Conservation (phyloP, 2,888 invertebrate species). For the Ceramica pisi region DNA sequence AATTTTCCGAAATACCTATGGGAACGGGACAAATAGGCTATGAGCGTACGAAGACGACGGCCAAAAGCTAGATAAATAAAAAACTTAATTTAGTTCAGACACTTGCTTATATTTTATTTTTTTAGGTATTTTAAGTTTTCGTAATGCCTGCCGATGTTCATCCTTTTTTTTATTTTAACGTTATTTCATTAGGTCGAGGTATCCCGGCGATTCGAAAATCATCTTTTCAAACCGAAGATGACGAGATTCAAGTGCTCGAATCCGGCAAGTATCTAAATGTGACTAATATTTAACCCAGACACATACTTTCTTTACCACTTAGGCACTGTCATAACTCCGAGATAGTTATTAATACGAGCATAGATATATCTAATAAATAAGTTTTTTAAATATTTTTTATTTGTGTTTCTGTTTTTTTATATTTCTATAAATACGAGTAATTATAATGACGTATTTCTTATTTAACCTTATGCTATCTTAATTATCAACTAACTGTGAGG, state of each 20-base stretch:
- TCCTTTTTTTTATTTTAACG: conserved; percentile 6
- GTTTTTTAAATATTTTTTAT: too few species aligned
- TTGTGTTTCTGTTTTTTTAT: too few species aligned
- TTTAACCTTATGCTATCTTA: too few species aligned
- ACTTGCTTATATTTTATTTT: not conserved
- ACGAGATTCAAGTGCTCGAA: not conserved
- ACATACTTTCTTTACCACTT: not conserved
- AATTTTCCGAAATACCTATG: too few species aligned
- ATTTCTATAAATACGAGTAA: too few species aligned
- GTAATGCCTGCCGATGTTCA: not conserved
- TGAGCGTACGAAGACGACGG: too few species aligned
- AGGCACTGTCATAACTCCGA: too few species aligned
- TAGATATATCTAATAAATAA: too few species aligned
- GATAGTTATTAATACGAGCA: too few species aligned
- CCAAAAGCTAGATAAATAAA: not conserved
- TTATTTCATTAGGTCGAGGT: conserved; percentile 21
- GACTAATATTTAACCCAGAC: not conserved
- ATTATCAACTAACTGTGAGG: too few species aligned
- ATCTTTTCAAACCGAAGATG: not conserved
- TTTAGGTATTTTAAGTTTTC: conserved; percentile 5
- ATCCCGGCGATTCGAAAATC: not conserved
- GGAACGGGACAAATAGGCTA: too few species aligned
- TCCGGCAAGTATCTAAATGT: conserved; percentile 19
- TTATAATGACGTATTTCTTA: too few species aligned
- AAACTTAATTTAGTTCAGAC: not conserved